Percentiles rank a stretch among this genome's conserved stretches.
Evolutionary conservation across 1,140 invertebrate genomes (phyloP).

Genomic region (Himalopsyche phryganea): DNA sequence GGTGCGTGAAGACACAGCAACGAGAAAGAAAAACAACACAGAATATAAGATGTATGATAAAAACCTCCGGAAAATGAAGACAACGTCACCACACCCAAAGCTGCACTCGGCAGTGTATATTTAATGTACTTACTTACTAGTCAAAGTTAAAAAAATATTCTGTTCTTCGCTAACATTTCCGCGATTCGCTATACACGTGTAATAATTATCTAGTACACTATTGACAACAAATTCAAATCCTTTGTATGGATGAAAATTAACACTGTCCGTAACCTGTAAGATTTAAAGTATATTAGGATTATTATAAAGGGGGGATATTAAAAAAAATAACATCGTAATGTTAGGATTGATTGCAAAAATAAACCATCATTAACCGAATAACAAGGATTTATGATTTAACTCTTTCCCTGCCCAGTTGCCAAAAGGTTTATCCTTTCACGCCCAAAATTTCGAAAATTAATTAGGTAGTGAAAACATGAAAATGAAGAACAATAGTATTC

Average conservation of each 20-base stretch:
- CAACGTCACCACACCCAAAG: slow-evolving; percentile 15
- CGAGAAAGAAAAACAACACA: background rate
- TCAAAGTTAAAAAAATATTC: slow-evolving; percentile 17
- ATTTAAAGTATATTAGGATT: slow-evolving; percentile 7
- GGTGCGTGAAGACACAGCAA: background rate
- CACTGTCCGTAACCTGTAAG: slow-evolving; percentile 28
- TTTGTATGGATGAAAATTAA: slow-evolving; percentile 23
- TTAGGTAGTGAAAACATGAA: too few relatives aligned
- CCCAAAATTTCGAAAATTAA: too few relatives aligned
- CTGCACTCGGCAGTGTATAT: slow-evolving; percentile 4
- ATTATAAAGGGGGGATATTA: too few relatives aligned
- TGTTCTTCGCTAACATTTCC: slow-evolving; percentile 10
- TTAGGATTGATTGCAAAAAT: too few relatives aligned
- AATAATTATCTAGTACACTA: slow-evolving; percentile 16
- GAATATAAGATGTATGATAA: slow-evolving; percentile 1
- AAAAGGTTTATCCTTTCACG: too few relatives aligned
- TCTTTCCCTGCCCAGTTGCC: too few relatives aligned
- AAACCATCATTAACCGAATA: too few relatives aligned
- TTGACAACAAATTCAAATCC: slow-evolving; percentile 23
- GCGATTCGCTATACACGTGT: slow-evolving; percentile 14
- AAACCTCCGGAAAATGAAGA: slow-evolving; percentile 3
- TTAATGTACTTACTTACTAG: slow-evolving; percentile 30
- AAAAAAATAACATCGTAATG: too few relatives aligned
- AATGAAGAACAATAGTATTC: too few relatives aligned
- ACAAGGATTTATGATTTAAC: too few relatives aligned